These are phyloP conservation scores for Acipenser ruthenus DNA, from an alignment of 2,797 vertebrate species.

Conservation along the genomic window DNA sequence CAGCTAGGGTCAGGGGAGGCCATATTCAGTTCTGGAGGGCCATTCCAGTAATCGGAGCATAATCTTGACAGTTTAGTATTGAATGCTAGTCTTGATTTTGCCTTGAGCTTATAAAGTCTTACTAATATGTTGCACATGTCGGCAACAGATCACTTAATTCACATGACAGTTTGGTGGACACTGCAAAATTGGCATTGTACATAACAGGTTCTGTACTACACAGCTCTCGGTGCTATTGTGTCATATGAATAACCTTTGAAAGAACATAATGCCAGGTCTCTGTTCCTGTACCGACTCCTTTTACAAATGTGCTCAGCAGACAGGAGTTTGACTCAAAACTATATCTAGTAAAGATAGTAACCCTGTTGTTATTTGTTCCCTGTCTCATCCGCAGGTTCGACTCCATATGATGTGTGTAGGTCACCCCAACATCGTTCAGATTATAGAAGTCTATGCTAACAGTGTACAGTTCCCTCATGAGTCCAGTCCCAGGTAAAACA, in stretches of 20 bases:
- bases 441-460: conserved; percentile 95
- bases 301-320: too few species aligned
- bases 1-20: too few species aligned
- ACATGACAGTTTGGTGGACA: too few species aligned
- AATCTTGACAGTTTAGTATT: too few species aligned
- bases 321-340: neutral
- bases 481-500: conserved; percentile 86
- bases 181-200: too few species aligned
- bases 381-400: conserved; percentile 68
- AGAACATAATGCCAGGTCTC: neutral
- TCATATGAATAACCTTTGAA: neutral
- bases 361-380: conserved; percentile 21
- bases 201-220: neutral
- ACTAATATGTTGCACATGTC: too few species aligned
- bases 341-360: neutral
- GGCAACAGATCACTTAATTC: too few species aligned
- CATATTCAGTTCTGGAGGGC: too few species aligned
- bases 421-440: conserved; percentile 91
- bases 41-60: too few species aligned
- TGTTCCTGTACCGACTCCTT: too few species aligned
- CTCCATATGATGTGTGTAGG: conserved; percentile 97
- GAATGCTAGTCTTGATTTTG: too few species aligned
- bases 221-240: neutral
- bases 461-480: conserved; percentile 98
- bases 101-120: too few species aligned